Conservation (phyloP, 2,113 vertebrate genomes). For the Onychostoma macrolepis region DNA sequence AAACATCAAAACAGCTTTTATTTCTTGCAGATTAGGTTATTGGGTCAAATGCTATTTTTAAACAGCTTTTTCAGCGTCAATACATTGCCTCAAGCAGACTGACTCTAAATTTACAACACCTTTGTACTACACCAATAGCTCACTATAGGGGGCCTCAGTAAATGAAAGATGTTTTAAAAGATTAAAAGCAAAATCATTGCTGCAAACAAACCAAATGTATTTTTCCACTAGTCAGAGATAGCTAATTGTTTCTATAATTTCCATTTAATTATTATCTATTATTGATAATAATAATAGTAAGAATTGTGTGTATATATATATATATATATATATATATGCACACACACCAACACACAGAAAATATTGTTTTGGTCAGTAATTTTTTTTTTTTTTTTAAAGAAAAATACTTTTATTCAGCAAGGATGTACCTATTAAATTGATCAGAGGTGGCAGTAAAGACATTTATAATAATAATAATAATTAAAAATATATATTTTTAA, state of each 20-base stretch:
- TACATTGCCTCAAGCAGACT: background rate
- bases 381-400: too few species aligned
- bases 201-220: background rate
- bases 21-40: background rate
- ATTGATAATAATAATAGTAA: too few species aligned
- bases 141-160: background rate
- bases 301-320: too few species aligned
- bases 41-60: slow-evolving; percentile 9
- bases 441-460: background rate
- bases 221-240: background rate
- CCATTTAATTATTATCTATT: too few species aligned
- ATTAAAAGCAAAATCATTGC: background rate
- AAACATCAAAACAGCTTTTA: background rate
- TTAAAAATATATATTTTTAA: too few species aligned
- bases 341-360: too few species aligned
- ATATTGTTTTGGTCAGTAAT: too few species aligned
- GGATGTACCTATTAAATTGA: background rate
- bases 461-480: background rate
- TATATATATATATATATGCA: too few species aligned
- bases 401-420: background rate
- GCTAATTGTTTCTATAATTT: too few species aligned
- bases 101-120: background rate
- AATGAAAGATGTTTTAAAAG: background rate
- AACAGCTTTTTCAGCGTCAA: background rate
- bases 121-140: background rate